These are phyloP conservation scores for Lucinisca nassula DNA, from an alignment of 2,888 invertebrate genomes.

Conservation along the genomic window DNA sequence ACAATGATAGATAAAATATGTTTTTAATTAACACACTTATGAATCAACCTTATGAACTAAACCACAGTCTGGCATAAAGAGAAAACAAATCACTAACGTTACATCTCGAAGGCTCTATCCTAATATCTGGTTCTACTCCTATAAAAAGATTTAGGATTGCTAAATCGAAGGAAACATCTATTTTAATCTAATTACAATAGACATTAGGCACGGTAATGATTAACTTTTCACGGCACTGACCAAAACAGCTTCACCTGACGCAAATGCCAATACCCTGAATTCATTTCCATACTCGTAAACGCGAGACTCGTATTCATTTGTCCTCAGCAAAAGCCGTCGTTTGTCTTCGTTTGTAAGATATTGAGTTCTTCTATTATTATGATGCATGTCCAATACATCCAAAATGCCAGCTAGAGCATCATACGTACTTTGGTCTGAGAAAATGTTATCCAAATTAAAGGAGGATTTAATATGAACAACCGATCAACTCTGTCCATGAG, in stretches of 20 bases:
- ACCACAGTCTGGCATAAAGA: too few species aligned
- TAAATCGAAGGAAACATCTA: too few species aligned
- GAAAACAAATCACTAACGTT: too few species aligned
- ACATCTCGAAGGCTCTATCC: too few species aligned
- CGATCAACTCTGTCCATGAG: neutral
- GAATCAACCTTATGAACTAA: too few species aligned
- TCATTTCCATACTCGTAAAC: neutral
- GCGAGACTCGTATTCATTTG: neutral
- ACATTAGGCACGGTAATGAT: too few species aligned
- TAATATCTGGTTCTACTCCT: too few species aligned
- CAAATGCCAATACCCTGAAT: neutral
- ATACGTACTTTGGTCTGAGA: neutral
- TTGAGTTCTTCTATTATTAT: neutral
- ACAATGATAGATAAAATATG: too few species aligned
- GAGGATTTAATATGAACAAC: neutral
- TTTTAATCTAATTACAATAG: too few species aligned
- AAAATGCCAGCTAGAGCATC: neutral
- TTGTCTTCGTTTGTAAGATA: neutral
- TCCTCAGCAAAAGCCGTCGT: neutral
- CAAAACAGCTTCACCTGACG: neutral
- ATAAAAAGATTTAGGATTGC: too few species aligned
- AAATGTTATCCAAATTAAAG: neutral
- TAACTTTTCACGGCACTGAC: neutral
- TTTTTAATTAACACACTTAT: too few species aligned
- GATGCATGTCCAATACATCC: neutral